Evolutionary conservation across 2,113 vertebrate genomes (phyloP).

Genomic region (Tychaedon coryphoeus): DNA sequence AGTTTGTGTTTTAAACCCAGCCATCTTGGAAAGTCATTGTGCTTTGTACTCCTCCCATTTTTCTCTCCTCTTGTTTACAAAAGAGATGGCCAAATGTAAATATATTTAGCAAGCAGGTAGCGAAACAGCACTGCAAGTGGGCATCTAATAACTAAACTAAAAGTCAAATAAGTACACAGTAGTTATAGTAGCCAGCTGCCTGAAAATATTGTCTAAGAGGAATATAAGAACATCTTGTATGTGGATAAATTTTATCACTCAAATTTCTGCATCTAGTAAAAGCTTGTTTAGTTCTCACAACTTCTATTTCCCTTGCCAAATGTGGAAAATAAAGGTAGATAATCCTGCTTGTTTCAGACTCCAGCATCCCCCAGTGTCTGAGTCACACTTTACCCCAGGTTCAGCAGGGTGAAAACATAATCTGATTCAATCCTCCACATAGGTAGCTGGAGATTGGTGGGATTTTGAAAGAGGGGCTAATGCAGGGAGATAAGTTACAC

Average conservation of each 20-base stretch:
- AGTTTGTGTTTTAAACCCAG: neutral
- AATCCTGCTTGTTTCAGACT: neutral
- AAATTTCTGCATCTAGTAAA: neutral
- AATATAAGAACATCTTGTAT: neutral
- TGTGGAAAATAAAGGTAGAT: no score
- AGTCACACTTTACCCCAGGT: rapidly evolving
- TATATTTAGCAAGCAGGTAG: neutral
- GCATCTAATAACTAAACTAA: neutral
- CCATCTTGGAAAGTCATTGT: neutral
- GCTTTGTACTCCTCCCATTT: neutral
- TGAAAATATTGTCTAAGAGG: neutral
- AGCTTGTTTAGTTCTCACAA: neutral
- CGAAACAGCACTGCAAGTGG: neutral
- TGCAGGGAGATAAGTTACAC: conserved; percentile 10
- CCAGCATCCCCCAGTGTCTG: neutral
- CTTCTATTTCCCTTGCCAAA: neutral
- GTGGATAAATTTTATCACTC: neutral
- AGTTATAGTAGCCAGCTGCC: neutral
- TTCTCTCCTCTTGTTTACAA: neutral
- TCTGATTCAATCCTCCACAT: neutral
- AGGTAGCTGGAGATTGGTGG: neutral
- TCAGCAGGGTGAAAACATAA: neutral
- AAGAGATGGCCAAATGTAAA: neutral
- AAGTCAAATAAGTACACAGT: neutral
- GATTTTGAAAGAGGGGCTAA: neutral